Evolutionary conservation across 2,113 vertebrate species (phyloP), one percentile per base, ranked within the genome.

Genomic region (Sarotherodon lohbergeri): DNA sequence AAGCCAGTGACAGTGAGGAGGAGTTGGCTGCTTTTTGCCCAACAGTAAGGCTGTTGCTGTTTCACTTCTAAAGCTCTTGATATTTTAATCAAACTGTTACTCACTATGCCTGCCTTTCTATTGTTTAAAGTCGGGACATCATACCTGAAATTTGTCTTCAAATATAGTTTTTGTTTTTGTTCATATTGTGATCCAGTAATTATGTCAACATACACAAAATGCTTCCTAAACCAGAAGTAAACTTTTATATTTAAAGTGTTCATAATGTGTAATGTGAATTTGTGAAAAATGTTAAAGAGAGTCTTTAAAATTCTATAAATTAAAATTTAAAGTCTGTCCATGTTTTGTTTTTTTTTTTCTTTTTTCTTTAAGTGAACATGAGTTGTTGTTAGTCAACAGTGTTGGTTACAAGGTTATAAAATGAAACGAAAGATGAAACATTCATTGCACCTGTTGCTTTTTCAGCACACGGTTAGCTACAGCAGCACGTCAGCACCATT

Each of bases 11-110:
- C 95, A 99, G 98, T 0, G 98, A 99, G 89, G 98, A 99, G 90
- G 98, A 99, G 90, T 95, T 99, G 27, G 98, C 98, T 16, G 98
- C 98, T 0, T 99, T 99, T 96, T 99, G 98, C 85, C 98, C 98
- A 80, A 96, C 96, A 92, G 98, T 99, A 97, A 96, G 89, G 82
- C 39, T 66, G 22, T 63, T 56, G 81, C 39, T 63, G n/a, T 63
- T 55, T 9, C 6, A 43, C 36, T 55, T 73, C 66, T 43, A 29
- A 80, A 1, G 29, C 66, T 56, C 8, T 73, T 19, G 16, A 3
- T 57, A 22, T 71, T 81, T 81, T 6, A 24, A 36, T 24, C 24
- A 19, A 19, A 4, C 10, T 32, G n/a, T 78, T 29, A 76, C 39
- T 48, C 39, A 12, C 43, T 76, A 2, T 19, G 24, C 2, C 24